Conservation (phyloP, 2,888 invertebrate species). For the Doris montereyensis region DNA sequence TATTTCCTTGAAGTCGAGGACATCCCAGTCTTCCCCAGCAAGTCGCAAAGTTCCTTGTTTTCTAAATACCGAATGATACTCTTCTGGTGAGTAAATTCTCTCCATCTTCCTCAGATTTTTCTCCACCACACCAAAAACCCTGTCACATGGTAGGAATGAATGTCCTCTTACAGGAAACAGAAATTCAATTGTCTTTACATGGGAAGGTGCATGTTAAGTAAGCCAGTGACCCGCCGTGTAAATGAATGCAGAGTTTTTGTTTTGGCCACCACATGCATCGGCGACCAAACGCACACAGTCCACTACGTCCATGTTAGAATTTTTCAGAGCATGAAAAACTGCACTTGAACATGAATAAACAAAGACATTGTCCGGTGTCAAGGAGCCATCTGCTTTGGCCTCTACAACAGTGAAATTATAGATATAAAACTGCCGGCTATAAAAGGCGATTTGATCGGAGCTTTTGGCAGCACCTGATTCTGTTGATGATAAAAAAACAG, state of each 20-base stretch:
- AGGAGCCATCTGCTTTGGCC: background rate
- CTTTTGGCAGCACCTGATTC: conserved; percentile 4
- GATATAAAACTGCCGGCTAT: background rate
- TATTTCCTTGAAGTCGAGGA: background rate
- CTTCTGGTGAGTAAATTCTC: background rate
- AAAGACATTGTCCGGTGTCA: background rate
- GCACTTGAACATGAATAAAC: conserved; percentile 2
- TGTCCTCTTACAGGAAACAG: background rate
- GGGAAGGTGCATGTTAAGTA: background rate
- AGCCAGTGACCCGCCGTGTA: background rate
- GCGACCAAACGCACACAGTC: background rate
- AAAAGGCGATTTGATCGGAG: background rate
- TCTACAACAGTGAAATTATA: background rate
- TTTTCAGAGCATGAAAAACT: background rate
- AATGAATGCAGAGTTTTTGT: background rate
- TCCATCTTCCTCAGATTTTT: background rate
- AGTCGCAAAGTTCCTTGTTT: background rate
- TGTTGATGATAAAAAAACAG: too few species aligned
- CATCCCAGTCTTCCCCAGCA: background rate
- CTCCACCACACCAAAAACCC: background rate
- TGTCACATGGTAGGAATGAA: conserved; percentile 3
- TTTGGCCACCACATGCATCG: conserved; percentile 23
- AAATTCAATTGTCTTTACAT: too few species aligned
- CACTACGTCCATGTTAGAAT: background rate
- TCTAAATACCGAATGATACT: background rate